A percentile compares a stretch with the other conserved stretches of the same genome.
Evolutionary conservation across 2,888 invertebrate species (phyloP).

Genomic region (Ctenicera cuprea): DNA sequence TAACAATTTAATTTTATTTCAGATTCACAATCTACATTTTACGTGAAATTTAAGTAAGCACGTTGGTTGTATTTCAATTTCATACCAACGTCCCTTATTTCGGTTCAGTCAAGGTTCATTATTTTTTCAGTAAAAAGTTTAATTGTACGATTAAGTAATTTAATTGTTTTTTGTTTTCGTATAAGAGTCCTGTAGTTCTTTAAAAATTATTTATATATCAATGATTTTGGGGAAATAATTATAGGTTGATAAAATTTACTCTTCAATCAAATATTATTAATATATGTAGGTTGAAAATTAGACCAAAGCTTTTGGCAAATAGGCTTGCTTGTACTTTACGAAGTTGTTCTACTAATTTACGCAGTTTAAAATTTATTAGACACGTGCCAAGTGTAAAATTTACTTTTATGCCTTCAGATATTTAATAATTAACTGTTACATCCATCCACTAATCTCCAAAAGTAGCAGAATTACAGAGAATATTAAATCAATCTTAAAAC

Average conservation of each 20-base stretch:
- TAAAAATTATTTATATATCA: background rate
- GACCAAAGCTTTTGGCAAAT: background rate
- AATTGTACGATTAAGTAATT: too few relatives aligned
- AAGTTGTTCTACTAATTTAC: constrained; percentile 15
- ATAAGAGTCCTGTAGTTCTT: background rate
- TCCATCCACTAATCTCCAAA: constrained; percentile 23
- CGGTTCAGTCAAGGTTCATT: background rate
- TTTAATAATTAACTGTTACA: constrained; percentile 22
- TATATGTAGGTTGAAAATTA: background rate
- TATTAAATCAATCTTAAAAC: constrained; percentile 12
- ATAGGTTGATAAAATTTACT: background rate
- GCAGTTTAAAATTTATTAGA: constrained; percentile 21
- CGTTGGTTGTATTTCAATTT: background rate
- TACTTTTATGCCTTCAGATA: constrained; percentile 18
- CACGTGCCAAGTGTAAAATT: constrained; percentile 24
- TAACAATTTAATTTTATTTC: background rate
- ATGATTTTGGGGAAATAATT: background rate
- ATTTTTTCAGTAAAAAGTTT: background rate
- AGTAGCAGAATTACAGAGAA: background rate
- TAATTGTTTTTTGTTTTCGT: background rate
- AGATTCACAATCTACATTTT: constrained; percentile 1
- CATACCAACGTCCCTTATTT: too few relatives aligned
- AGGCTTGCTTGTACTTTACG: constrained; percentile 8
- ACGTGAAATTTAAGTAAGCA: background rate
- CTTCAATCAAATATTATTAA: background rate